A percentile compares a stretch with the other conserved stretches of the same genome.
Evolutionary conservation across 1,140 invertebrate genomes (phyloP).

Genomic region (Uloborus diversus): DNA sequence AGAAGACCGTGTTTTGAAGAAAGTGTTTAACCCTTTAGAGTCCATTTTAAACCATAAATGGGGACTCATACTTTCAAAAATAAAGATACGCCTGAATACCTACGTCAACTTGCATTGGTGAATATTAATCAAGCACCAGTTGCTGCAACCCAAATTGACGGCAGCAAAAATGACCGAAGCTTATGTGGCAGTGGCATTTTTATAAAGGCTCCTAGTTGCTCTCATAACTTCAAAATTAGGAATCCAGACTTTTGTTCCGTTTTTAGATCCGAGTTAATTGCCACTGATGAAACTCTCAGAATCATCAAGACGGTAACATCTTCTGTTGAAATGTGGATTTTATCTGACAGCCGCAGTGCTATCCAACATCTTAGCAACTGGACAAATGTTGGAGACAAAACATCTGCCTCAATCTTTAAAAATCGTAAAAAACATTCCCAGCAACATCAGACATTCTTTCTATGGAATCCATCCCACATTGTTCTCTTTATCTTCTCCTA

Average conservation of each 20-base stretch:
- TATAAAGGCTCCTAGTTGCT: neutral
- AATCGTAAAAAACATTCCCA: neutral
- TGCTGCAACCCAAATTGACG: neutral
- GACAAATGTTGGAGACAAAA: neutral
- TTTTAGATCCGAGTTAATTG: conserved; percentile 3
- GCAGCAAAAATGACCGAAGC: neutral
- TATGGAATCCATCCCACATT: too few species aligned
- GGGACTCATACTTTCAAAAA: too few species aligned
- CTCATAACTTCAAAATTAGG: neutral
- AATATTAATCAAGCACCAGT: too few species aligned
- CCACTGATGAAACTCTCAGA: neutral
- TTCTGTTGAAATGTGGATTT: neutral
- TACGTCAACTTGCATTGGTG: too few species aligned
- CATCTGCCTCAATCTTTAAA: neutral
- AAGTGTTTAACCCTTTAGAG: too few species aligned
- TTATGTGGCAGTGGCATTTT: neutral
- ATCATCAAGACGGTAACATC: neutral
- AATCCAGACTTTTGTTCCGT: neutral
- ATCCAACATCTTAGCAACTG: neutral
- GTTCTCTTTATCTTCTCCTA: too few species aligned
- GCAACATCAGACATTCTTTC: too few species aligned
- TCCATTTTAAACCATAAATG: too few species aligned
- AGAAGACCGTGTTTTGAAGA: too few species aligned
- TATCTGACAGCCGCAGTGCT: neutral
- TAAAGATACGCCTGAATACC: too few species aligned